Evolutionary conservation across 2,888 invertebrate genomes (phyloP), one percentile per base, ranked within the genome.

Genomic region (Tetheella fluctuosa): DNA sequence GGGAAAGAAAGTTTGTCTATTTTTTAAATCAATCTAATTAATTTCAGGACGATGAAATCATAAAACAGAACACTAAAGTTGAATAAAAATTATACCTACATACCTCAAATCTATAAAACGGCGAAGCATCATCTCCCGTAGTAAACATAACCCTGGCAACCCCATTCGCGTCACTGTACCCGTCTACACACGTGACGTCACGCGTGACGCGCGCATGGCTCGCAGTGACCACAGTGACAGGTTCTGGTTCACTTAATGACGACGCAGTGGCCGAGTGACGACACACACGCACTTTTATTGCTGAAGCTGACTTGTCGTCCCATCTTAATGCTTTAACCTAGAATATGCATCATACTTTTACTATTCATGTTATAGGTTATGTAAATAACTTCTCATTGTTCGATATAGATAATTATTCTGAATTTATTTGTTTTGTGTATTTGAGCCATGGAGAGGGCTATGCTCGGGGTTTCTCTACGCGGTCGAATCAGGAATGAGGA

Each of bases 301-400:
- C 78, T 0, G 72, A n/a, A 0, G 87, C 89, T 6, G 90, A 88
- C 30, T 88, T 90, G 55, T 88, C 89, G 55, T 92, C 91, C 91
- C 91, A 93, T 0, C 90, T 86, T 0, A 81, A 88, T 0, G 92
- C 93, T 80, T 88, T 90, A 23, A 93, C 81, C 93, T 93, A 62
- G 25, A 63, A 23, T 39, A 39, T 7, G 39, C 7, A n/a, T 6
- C n/a, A n/a, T 15, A 3, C 2, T 37, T 1, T 37, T 37, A 10
- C 34, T 6, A 10, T 10, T n/a, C n/a, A n/a, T n/a, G n/a, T n/a
- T n/a, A n/a, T n/a, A n/a, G n/a, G n/a, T n/a, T n/a, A n/a, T n/a
- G n/a, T n/a, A n/a, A n/a, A n/a, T n/a, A n/a, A n/a, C n/a, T n/a
- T n/a, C n/a, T n/a, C n/a, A n/a, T n/a, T n/a, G n/a, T n/a, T n/a